These are phyloP conservation scores for Rhimphoctona megacephalus DNA, from an alignment of 2,888 invertebrate species.

Conservation along the genomic window DNA sequence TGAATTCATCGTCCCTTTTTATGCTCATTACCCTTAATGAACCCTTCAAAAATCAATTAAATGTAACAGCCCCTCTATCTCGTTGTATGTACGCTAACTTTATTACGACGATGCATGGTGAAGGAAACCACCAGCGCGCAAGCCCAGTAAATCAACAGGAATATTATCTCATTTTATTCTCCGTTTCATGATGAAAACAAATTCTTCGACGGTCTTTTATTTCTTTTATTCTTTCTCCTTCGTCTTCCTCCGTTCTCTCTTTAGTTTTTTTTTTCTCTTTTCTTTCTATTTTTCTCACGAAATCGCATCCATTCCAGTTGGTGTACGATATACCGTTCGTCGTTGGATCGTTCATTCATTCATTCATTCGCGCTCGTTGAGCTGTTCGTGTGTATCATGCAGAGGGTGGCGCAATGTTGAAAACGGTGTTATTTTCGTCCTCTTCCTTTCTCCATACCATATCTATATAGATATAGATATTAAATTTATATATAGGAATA, in stretches of 20 bases:
- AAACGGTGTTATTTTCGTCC: slow-evolving; percentile 52
- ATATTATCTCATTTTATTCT: neutral
- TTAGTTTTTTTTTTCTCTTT: neutral
- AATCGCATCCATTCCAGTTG: slow-evolving; percentile 59
- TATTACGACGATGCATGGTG: neutral
- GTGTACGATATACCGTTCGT: slow-evolving; percentile 45
- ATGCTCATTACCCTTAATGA: slow-evolving; percentile 5
- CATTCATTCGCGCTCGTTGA: slow-evolving; percentile 47
- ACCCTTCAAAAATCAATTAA: neutral
- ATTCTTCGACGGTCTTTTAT: slow-evolving; percentile 16
- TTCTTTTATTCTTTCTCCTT: neutral
- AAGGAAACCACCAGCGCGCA: neutral
- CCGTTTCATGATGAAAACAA: slow-evolving; percentile 3
- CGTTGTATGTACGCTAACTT: neutral
- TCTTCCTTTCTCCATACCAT: slow-evolving; percentile 5
- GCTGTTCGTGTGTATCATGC: slow-evolving; percentile 38
- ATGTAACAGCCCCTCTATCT: neutral
- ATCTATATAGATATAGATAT: neutral
- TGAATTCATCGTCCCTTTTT: neutral
- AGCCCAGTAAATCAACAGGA: neutral
- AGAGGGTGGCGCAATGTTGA: slow-evolving; percentile 51
- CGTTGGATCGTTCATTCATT: slow-evolving; percentile 42
- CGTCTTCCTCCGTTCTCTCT: neutral
- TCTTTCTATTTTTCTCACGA: slow-evolving; percentile 12
- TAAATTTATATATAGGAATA: slow-evolving; percentile 7